A percentile compares a stretch with the other conserved stretches of the same genome.
Evolutionary conservation across 1,140 invertebrate genomes (phyloP).

Genomic region (Grapholita molesta): DNA sequence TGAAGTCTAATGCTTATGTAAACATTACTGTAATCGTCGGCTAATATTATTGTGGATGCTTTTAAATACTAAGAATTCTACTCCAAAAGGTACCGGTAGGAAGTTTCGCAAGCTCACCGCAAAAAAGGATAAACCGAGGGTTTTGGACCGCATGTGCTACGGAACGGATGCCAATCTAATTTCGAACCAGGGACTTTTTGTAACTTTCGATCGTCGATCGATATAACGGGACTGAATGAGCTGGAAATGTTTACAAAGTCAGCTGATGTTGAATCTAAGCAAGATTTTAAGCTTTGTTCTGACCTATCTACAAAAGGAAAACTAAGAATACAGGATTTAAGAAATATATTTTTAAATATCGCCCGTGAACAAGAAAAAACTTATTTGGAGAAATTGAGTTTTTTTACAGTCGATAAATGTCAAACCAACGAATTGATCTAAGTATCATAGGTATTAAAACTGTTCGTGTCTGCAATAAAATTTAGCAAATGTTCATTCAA

Average conservation of each 20-base stretch:
- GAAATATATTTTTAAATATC: not conserved
- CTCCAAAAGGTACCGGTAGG: conserved; percentile 21
- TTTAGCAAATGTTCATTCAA: too few relatives aligned
- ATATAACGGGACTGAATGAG: not conserved
- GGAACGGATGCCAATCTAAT: conserved; percentile 42
- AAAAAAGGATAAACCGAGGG: not conserved
- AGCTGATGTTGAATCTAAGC: not conserved
- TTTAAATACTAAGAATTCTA: conserved; percentile 35
- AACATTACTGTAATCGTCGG: too few relatives aligned
- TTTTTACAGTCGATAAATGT: too few relatives aligned
- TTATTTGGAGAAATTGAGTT: too few relatives aligned
- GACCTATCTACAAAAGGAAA: not conserved
- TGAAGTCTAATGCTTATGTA: too few relatives aligned
- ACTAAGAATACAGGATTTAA: conserved; percentile 19
- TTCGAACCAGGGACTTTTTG: conserved; percentile 29
- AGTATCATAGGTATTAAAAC: too few relatives aligned
- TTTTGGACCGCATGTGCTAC: conserved; percentile 17
- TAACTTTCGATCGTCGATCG: conserved; percentile 5
- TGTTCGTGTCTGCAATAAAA: too few relatives aligned
- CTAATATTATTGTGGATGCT: too few relatives aligned
- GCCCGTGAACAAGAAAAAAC: too few relatives aligned
- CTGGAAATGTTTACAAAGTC: not conserved
- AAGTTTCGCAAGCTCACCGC: not conserved
- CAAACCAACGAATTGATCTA: too few relatives aligned
- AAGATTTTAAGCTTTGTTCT: not conserved